A percentile compares a stretch with the other conserved stretches of the same genome.
phyloP scores from a whole-genome alignment of 37 sponge, comb jelly and placozoan genomes.

The Eunapius fragilis region DNA sequence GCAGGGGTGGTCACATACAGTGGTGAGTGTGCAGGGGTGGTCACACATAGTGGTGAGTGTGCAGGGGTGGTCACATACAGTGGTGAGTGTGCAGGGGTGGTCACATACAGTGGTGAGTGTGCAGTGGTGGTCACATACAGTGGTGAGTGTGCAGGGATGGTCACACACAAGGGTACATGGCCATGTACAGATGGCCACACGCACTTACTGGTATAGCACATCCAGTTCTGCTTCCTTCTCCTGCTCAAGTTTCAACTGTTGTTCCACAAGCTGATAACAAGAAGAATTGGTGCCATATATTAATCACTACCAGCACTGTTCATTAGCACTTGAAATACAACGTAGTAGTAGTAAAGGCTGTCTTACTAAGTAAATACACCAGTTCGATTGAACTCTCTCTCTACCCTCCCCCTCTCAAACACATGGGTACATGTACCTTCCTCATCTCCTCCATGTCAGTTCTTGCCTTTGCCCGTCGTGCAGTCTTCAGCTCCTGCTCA shows the following conservation, averaged over 20 bases:
- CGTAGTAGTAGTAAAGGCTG: no score
- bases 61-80: not conserved
- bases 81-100: no score
- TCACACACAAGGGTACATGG: no score
- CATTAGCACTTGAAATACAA: no score
- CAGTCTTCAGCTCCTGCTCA: conserved; percentile 45
- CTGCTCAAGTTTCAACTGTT: conserved; percentile 89
- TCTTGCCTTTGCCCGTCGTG: conserved; percentile 77
- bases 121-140: no score
- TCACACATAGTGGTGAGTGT: no score
- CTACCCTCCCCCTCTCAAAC: not conserved
- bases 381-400: no score
- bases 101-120: no score
- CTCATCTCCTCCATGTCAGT: conserved; percentile 93
- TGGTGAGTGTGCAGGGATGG: not conserved
- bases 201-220: conserved; percentile 70
- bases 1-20: not conserved
- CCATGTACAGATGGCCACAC: not conserved
- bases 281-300: no score
- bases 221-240: conserved; percentile 92
- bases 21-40: no score
- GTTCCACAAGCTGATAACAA: conserved; percentile 66
- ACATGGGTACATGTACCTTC: conserved; percentile 40
- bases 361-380: no score
- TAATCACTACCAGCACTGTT: no score